Evolutionary conservation across 2,888 invertebrate species (phyloP).

Genomic region (Panopea generosa): DNA sequence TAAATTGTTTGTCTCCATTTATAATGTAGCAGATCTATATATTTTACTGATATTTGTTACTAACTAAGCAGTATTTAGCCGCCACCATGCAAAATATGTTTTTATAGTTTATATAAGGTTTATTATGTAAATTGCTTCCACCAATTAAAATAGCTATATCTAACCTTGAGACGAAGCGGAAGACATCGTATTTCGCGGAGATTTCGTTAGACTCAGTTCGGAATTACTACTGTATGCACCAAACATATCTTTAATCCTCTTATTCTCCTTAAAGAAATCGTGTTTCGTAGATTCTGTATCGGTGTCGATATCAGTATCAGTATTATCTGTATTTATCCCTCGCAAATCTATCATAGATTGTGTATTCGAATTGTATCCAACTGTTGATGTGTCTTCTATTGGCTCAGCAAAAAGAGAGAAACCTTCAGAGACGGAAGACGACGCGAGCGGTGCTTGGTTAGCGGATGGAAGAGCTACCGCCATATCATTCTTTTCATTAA

Average conservation of each 20-base stretch:
- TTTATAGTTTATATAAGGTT: no score
- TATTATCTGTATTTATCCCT: conserved; percentile 6
- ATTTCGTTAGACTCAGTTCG: no score
- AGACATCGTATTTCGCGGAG: conserved; percentile 52
- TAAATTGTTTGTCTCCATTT: no score
- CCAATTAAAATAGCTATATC: no score
- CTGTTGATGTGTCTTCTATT: conserved; percentile 36
- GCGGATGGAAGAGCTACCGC: no score
- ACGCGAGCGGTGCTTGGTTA: background rate
- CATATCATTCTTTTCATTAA: no score
- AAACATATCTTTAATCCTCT: conserved; percentile 29
- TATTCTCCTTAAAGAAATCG: conserved; percentile 29
- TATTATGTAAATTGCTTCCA: background rate
- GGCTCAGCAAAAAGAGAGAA: conserved; percentile 50
- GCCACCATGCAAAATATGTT: no score
- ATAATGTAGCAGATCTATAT: no score
- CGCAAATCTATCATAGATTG: conserved; percentile 40
- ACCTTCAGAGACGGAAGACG: background rate
- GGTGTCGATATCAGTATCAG: conserved; percentile 52
- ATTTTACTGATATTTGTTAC: no score
- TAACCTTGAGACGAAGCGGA: conserved; percentile 67
- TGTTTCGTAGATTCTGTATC: conserved; percentile 51
- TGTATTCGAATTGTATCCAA: conserved; percentile 30
- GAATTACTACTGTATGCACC: conserved; percentile 47
- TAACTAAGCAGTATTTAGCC: no score